Percentiles rank a stretch among this genome's conserved stretches.
Evolutionary conservation across 2,888 invertebrate genomes (phyloP).

Genomic region (Lasioglossum marginatum): DNA sequence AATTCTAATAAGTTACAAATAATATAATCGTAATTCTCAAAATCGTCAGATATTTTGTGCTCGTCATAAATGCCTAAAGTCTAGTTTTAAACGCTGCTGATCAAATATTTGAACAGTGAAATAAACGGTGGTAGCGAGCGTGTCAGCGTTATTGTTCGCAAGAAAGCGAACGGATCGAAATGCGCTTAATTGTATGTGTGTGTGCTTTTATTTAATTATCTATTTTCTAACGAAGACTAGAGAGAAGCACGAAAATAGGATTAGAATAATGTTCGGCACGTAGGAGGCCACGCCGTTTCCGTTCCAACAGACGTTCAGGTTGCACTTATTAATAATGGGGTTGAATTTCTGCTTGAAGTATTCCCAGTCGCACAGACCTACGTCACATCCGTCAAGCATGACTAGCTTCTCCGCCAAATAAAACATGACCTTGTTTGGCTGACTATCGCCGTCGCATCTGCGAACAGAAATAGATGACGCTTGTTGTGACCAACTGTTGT

Average conservation of each 20-base stretch:
- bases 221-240: conserved; percentile 57
- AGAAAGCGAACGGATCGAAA: conserved; percentile 5
- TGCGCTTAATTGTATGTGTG: neutral
- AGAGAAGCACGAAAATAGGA: conserved; percentile 44
- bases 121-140: neutral
- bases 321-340: conserved; percentile 86
- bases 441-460: conserved; percentile 85
- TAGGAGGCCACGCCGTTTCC: conserved; percentile 71
- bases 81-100: neutral
- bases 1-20: too few species aligned
- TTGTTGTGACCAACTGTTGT: neutral
- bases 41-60: neutral
- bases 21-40: neutral
- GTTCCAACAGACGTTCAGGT: conserved; percentile 86
- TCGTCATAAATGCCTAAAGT: neutral
- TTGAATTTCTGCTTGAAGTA: conserved; percentile 87
- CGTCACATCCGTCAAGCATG: conserved; percentile 89
- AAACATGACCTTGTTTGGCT: conserved; percentile 88
- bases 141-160: neutral
- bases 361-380: conserved; percentile 92
- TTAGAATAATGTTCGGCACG: conserved; percentile 28
- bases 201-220: neutral
- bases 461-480: conserved; percentile 62
- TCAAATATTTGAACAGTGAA: neutral
- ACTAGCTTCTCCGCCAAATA: conserved; percentile 90